A percentile compares a stretch with the other conserved stretches of the same genome.
These are phyloP conservation scores for Miltochrista miniata DNA, from an alignment of 2,888 invertebrate species.

Conservation along the genomic window DNA sequence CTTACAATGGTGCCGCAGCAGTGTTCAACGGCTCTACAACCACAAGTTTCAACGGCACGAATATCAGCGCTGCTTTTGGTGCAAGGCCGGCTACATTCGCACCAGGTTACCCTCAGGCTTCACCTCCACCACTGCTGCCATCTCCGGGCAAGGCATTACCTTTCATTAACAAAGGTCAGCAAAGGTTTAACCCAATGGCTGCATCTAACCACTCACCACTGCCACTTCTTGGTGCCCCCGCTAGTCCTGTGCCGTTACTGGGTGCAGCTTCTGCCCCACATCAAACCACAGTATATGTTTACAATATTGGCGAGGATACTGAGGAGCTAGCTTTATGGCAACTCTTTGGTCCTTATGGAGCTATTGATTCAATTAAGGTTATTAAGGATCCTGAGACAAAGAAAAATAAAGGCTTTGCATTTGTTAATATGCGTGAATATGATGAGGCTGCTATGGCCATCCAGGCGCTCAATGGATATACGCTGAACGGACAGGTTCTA, in stretches of 20 bases:
- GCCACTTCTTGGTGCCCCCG: conserved; percentile 72
- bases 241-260: conserved; percentile 73
- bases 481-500: conserved; percentile 82
- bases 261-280: conserved; percentile 68
- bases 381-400: conserved; percentile 82
- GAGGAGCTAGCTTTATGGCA: conserved; percentile 81
- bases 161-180: conserved; percentile 80
- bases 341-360: conserved; percentile 80
- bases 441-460: conserved; percentile 82
- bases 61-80: conserved; percentile 68
- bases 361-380: conserved; percentile 81
- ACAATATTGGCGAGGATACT: conserved; percentile 80
- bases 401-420: conserved; percentile 82
- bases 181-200: conserved; percentile 80
- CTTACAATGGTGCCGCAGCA: conserved; percentile 71
- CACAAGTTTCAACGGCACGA: conserved; percentile 69
- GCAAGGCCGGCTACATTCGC: conserved; percentile 68
- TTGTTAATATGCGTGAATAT: conserved; percentile 82
- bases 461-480: conserved; percentile 80
- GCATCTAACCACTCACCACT: conserved; percentile 73
- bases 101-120: conserved; percentile 72
- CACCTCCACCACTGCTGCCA: conserved; percentile 76
- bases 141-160: conserved; percentile 80
- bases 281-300: conserved; percentile 81
- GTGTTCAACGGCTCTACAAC: conserved; percentile 69